Percentiles rank a stretch among this genome's conserved stretches.
Evolutionary conservation across 1,140 invertebrate species (phyloP).

Genomic region (Paramacrobiotus metropolitanus): DNA sequence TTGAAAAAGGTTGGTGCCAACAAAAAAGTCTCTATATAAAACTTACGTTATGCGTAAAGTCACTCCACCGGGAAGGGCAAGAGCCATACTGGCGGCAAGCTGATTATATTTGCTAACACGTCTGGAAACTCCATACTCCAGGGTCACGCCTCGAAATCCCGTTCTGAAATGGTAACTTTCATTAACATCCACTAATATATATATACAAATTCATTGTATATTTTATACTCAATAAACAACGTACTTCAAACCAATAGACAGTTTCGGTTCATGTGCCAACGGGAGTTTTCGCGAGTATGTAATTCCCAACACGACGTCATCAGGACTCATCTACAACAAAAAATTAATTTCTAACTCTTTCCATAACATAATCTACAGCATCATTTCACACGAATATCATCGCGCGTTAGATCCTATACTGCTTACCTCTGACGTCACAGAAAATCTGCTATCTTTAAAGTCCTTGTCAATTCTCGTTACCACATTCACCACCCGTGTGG

Average conservation of each 20-base stretch:
- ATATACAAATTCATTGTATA: no score
- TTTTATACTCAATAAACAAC: no score
- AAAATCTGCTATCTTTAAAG: not conserved
- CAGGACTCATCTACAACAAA: not conserved
- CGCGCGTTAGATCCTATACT: no score
- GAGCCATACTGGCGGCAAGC: conserved; percentile 49
- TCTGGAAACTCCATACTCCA: not conserved
- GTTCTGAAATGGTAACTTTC: not conserved
- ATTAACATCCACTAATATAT: no score
- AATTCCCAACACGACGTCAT: not conserved
- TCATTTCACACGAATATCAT: no score
- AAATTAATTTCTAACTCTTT: not conserved
- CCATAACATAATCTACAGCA: not conserved
- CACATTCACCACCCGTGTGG: not conserved
- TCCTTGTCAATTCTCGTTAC: not conserved
- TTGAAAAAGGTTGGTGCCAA: conserved; percentile 15
- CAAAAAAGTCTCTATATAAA: not conserved
- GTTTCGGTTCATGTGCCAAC: conserved; percentile 46
- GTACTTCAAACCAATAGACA: conserved; percentile 52
- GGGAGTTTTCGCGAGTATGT: conserved; percentile 22
- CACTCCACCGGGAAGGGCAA: conserved; percentile 64
- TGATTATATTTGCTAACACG: not conserved
- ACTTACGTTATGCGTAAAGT: conserved; percentile 60
- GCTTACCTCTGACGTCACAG: not conserved
- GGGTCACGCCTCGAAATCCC: not conserved